Evolutionary conservation across 1,140 invertebrate genomes (phyloP).

Genomic region (Ephestia elutella): DNA sequence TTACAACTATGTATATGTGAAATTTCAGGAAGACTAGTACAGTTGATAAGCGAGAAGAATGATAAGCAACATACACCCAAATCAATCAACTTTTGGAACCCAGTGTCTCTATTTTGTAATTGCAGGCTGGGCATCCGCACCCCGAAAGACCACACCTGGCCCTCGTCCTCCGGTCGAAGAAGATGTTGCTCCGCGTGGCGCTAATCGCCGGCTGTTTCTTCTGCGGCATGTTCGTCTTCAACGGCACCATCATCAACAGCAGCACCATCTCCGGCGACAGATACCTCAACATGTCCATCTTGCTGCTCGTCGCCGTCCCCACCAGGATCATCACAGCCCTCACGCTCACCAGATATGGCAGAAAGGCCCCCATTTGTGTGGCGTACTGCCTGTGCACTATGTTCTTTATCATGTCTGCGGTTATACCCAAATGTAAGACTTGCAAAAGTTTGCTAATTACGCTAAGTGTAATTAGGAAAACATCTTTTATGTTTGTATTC

Average conservation of each 20-base stretch:
- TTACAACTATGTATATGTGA: too few relatives aligned
- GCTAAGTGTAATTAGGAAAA: too few relatives aligned
- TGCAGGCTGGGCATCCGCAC: conserved; percentile 22
- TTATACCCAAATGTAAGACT: conserved; percentile 60
- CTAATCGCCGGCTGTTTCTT: conserved; percentile 81
- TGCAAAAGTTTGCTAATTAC: too few relatives aligned
- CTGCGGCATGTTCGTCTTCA: conserved; percentile 83
- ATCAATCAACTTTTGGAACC: too few relatives aligned
- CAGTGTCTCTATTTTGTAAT: too few relatives aligned
- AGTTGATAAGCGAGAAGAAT: too few relatives aligned
- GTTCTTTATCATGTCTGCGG: conserved; percentile 59
- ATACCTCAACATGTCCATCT: conserved; percentile 75
- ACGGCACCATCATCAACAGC: conserved; percentile 83
- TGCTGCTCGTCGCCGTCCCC: conserved; percentile 75
- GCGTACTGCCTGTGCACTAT: conserved; percentile 77
- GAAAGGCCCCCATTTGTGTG: conserved; percentile 76
- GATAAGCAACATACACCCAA: too few relatives aligned
- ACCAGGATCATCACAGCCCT: conserved; percentile 77
- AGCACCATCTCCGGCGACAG: conserved; percentile 78
- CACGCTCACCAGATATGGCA: conserved; percentile 77
- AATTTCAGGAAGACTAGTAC: too few relatives aligned
- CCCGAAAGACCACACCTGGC: conserved; percentile 48
- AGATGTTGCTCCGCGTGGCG: conserved; percentile 76
- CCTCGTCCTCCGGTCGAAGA: conserved; percentile 75
- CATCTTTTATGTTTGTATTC: too few relatives aligned